Base-by-base conservation (phyloP, 2,888 invertebrate species). In the Clanis bilineata region DNA sequence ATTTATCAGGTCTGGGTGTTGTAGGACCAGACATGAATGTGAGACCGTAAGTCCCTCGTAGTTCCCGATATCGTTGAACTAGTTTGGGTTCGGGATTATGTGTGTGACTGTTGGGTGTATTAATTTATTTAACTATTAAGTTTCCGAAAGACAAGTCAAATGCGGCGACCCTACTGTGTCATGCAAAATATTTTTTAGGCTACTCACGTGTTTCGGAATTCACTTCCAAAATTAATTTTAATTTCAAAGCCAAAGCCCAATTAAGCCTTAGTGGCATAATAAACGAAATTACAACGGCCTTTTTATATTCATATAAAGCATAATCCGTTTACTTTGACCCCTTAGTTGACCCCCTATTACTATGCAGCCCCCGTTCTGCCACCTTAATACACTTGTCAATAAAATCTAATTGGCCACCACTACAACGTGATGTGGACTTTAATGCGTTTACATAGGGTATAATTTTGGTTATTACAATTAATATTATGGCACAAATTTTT, bases 301-400 rank as follows among this genome's bases (percentile, higher is more conserved):
- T 65, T 68, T 66, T 67, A 68, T 66, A 65, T 68, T 63, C 61
- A 55, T 59, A 59, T 63, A 64, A 67, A 64, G 62, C 64, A 68
- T 70, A 70, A 71, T 71, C 67, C 68, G 62, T 58, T 57, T 60
- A 59, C 51, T 65, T 36, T 65, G 64, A 69, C 68, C 69, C 67
- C 1, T 57, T 56, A 64, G 36, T 65, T 65, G 64, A 69, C 68
- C 69, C 67, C 1, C 58, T 56, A 64, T 72, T 70, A 67, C 67
- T 72, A 72, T 72, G 72, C 71, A 68, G 56, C 67, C 69, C 68
- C 43, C 51, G 54, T 47, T 39, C 58, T 41, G 25, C 36, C 57
- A 39, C 45, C 25, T 58, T 58, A 47, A 45, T 58, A 47, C 18
- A 47, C 25, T 47, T 39, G 38, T 25, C 25, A 47, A 39, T 39